Evolutionary conservation across 92 coral and sea anemone species (phyloP).

Genomic region (Bergia sp.): DNA sequence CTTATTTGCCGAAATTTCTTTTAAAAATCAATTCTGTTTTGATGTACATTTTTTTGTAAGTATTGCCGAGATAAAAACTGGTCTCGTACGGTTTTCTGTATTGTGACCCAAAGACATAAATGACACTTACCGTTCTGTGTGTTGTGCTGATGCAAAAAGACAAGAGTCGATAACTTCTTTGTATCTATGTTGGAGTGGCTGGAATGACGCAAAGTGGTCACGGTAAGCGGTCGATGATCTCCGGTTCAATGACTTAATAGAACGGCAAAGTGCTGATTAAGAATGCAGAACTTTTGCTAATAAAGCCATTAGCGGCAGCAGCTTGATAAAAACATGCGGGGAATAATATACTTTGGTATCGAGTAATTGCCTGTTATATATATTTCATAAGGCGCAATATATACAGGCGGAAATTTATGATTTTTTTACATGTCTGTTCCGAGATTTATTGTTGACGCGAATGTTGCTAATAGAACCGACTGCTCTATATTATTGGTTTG

Average conservation of each 20-base stretch:
- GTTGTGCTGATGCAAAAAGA: not conserved
- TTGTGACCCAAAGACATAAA: not conserved
- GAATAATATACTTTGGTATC: not conserved
- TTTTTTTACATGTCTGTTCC: not conserved
- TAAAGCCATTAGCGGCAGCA: not conserved
- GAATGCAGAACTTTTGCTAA: not conserved
- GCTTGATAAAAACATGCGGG: not conserved
- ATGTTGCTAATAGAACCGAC: not conserved
- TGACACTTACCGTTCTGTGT: not conserved
- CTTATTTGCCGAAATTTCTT: not conserved
- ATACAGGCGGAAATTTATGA: not conserved
- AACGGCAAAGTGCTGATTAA: not conserved
- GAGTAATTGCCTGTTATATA: not conserved
- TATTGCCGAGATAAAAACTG: too few species aligned
- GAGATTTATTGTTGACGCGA: slow-evolving; percentile 4
- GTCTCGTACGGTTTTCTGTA: not conserved
- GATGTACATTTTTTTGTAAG: not conserved
- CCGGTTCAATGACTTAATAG: not conserved
- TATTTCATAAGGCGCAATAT: not conserved
- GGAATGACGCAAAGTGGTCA: not conserved
- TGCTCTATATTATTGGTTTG: not conserved
- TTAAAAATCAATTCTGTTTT: not conserved
- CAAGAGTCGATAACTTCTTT: not conserved
- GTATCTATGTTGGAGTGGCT: not conserved
- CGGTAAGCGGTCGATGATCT: not conserved